phyloP scores from a whole-genome alignment of 2,797 vertebrate species.

The Sebastolobus alascanus region DNA sequence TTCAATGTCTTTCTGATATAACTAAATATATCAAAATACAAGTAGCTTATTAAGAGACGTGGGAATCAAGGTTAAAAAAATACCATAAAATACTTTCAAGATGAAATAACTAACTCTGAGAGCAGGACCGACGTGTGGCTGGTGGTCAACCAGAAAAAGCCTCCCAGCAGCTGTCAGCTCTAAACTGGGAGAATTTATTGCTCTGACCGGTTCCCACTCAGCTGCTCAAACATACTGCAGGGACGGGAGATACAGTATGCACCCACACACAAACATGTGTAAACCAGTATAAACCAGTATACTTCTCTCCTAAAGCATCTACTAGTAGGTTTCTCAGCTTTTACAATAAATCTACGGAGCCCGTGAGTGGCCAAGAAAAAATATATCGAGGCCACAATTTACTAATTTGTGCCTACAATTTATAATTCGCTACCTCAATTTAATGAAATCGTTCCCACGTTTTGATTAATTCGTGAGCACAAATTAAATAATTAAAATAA shows the following conservation, averaged over 20 bases:
- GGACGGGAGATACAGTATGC: neutral
- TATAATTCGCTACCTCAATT: too few relatives aligned
- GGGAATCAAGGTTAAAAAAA: neutral
- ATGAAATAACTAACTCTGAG: neutral
- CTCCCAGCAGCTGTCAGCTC: constrained; percentile 63
- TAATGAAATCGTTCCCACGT: neutral
- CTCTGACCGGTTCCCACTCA: constrained; percentile 40
- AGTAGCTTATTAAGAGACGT: neutral
- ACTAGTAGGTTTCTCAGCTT: neutral
- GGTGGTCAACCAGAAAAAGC: constrained; percentile 39
- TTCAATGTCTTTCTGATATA: neutral
- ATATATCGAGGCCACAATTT: too few relatives aligned
- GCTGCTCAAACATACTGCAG: constrained; percentile 46
- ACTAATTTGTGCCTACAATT: too few relatives aligned
- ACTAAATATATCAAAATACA: neutral
- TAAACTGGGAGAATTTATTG: constrained; percentile 70
- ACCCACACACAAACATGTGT: neutral
- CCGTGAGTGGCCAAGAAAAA: too few relatives aligned
- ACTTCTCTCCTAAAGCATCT: too few relatives aligned
- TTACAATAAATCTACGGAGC: too few relatives aligned
- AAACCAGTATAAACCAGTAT: too few relatives aligned
- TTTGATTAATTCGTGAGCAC: neutral
- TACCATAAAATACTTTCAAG: neutral
- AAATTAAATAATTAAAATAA: neutral
- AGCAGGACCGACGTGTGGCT: neutral